Conservation (phyloP, 1,140 invertebrate species). For the Agraylea sexmaculata region DNA sequence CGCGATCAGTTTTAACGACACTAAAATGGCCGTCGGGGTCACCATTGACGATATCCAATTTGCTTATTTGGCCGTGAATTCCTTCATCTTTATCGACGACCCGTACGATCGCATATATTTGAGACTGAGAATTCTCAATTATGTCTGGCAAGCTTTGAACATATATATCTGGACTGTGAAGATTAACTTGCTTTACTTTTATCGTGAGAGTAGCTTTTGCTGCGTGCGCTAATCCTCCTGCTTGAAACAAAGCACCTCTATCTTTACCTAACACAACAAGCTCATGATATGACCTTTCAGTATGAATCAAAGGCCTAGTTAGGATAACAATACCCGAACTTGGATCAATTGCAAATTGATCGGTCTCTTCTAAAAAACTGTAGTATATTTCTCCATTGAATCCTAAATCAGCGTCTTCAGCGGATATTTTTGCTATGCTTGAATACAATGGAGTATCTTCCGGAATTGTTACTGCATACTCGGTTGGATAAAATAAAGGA, state of each 20-base stretch:
- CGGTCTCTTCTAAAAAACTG: constrained; percentile 67
- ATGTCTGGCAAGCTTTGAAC: constrained; percentile 62
- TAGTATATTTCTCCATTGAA: constrained; percentile 88
- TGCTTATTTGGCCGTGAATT: constrained; percentile 62
- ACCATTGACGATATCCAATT: constrained; percentile 66
- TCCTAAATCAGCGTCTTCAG: constrained; percentile 82
- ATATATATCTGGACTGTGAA: constrained; percentile 66
- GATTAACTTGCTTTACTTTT: constrained; percentile 53
- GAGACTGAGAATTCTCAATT: constrained; percentile 62
- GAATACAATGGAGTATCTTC: constrained; percentile 73
- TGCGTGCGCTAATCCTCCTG: constrained; percentile 16
- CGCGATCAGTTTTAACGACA: constrained; percentile 42
- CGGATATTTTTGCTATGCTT: constrained; percentile 57
- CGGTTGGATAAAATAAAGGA: constrained; percentile 70
- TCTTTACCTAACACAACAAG: constrained; percentile 67
- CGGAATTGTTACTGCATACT: constrained; percentile 65
- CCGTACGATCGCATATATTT: constrained; percentile 74
- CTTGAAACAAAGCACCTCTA: constrained; percentile 45
- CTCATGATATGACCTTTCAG: constrained; percentile 53
- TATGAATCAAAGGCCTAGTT: constrained; percentile 60
- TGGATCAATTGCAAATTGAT: constrained; percentile 77
- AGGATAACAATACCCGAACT: constrained; percentile 72
- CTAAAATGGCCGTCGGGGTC: constrained; percentile 70
- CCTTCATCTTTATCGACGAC: constrained; percentile 69
- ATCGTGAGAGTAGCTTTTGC: constrained; percentile 18